Percentiles rank a stretch among this genome's conserved stretches.
Evolutionary conservation across 2,888 invertebrate species (phyloP).

Genomic region (Drosophila mulleri): DNA sequence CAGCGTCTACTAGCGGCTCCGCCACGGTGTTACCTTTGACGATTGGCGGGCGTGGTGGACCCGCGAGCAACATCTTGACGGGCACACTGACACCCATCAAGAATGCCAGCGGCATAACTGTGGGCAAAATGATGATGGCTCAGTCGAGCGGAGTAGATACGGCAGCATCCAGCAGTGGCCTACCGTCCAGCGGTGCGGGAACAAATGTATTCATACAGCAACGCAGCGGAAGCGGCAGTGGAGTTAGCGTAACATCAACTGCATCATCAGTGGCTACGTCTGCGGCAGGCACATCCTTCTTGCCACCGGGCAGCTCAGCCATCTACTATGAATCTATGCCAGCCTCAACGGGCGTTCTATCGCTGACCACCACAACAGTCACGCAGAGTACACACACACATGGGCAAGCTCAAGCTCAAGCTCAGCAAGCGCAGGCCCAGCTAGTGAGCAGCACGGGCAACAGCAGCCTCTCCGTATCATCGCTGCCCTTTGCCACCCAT

Average conservation of each 20-base stretch:
- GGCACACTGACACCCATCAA: constrained; percentile 84
- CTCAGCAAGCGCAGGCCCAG: constrained; percentile 52
- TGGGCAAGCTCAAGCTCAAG: constrained; percentile 37
- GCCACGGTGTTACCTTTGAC: constrained; percentile 84
- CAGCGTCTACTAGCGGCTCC: constrained; percentile 69
- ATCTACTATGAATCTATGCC: constrained; percentile 85
- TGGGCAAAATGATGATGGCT: constrained; percentile 84
- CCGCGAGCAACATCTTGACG: constrained; percentile 79
- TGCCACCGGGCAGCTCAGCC: constrained; percentile 83
- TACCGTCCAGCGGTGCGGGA: constrained; percentile 41
- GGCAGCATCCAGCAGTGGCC: constrained; percentile 26
- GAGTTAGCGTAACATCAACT: constrained; percentile 56
- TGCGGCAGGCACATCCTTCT: constrained; percentile 63
- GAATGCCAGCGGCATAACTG: constrained; percentile 81
- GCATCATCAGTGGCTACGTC: constrained; percentile 63
- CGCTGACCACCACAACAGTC: constrained; percentile 83
- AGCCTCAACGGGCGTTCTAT: constrained; percentile 82
- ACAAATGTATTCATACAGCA: constrained; percentile 62
- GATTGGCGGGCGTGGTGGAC: constrained; percentile 77
- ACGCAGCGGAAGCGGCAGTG: constrained; percentile 49
- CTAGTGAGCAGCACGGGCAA: constrained; percentile 64
- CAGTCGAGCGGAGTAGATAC: constrained; percentile 59
- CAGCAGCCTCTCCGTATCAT: constrained; percentile 74
- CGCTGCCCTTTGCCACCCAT: constrained; percentile 80
- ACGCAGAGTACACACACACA: constrained; percentile 80